Evolutionary conservation across 2,888 invertebrate genomes (phyloP), one percentile per base, ranked within the genome.

Genomic region (Seira ritae): DNA sequence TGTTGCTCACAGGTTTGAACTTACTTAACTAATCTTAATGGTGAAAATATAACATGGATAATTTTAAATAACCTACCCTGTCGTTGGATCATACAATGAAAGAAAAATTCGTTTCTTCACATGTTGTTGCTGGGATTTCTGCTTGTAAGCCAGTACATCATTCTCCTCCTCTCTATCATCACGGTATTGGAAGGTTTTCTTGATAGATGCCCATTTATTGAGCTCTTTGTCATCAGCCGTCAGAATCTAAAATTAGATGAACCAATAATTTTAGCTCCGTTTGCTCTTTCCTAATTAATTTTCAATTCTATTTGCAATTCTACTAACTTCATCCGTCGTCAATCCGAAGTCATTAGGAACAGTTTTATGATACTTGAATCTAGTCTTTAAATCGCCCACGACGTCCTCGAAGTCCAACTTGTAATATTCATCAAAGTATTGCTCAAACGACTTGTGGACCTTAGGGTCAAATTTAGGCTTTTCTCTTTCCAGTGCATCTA

Each of bases 391-490:
- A 90, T 98, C 97, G 0, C 95, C 98, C 70, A 99, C 95, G 72
- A 98, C 94, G 91, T 99, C 99, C 90, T 99, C 99, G 90, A 96
- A 99, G 91, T 98, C 97, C 90, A 98, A 92, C 89, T 95, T 94
- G 90, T 98, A 98, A 91, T 98, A 98, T 91, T 98, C 98, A 89
- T 98, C 97, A 90, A 98, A 94, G 90, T 98, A 98, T 89, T 97
- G 93, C 42, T 95, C 94, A 91, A 96, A 98, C 0, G 94, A 94
- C 84, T 95, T 93, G 81, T 94, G 89, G 68, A 90, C 92, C 0
- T 93, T 91, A 0, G 98, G 96, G 91, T 98, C 93, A 91, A 95
- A 98, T 74, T 93, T 92, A 0, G 98, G 98, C 90, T 98, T 98
- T 74, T 95, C 93, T 46, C 93, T 92, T 17, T 93, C 92, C 1